These are phyloP conservation scores for Ammodramus savannarum DNA, from an alignment of 2,113 vertebrate species.

Conservation along the genomic window DNA sequence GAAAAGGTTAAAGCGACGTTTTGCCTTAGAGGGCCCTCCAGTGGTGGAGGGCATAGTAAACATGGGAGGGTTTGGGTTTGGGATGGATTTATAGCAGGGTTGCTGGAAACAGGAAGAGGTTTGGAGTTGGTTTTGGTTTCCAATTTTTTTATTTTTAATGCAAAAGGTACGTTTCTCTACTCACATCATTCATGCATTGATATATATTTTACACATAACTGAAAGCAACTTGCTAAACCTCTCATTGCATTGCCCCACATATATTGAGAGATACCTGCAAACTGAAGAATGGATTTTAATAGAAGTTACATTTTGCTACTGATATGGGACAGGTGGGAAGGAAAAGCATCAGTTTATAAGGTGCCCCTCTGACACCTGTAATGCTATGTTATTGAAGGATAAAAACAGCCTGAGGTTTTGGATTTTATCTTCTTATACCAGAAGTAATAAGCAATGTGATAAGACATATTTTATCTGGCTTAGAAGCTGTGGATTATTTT, in stretches of 20 bases:
- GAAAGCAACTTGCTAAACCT: background rate
- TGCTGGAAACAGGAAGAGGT: background rate
- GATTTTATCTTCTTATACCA: background rate
- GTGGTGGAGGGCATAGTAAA: background rate
- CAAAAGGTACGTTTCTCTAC: background rate
- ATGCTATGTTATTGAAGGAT: background rate
- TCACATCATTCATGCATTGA: background rate
- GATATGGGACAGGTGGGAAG: background rate
- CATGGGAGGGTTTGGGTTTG: accelerated
- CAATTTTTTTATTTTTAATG: background rate
- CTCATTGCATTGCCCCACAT: background rate
- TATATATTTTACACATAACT: background rate
- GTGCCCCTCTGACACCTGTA: background rate
- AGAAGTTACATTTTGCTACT: background rate
- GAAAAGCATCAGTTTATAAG: background rate
- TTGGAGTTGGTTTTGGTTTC: background rate
- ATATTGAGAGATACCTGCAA: background rate
- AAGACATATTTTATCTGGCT: background rate
- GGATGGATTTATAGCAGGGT: background rate
- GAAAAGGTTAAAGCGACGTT: background rate
- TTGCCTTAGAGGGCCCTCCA: background rate
- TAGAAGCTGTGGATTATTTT: background rate
- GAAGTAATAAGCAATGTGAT: background rate
- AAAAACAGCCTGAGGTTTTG: background rate
- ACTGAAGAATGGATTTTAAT: background rate